Conservation (phyloP, 2,113 vertebrate species). For the Paralichthys olivaceus region DNA sequence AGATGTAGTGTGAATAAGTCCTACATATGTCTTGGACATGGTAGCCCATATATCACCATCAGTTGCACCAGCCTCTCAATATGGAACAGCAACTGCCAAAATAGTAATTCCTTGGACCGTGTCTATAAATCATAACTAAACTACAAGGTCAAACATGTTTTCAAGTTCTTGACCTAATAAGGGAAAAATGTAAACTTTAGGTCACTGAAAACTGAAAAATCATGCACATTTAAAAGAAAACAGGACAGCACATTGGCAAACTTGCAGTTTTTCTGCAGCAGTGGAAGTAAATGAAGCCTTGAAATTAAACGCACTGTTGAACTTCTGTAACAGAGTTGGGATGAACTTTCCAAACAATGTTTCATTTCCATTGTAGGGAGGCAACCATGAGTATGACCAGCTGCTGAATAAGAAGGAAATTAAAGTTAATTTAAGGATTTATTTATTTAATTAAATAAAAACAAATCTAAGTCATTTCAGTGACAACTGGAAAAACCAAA, state of each 20-base stretch:
- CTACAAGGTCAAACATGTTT: too few species aligned
- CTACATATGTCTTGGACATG: not conserved
- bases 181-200: too few species aligned
- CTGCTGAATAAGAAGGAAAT: too few species aligned
- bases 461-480: not conserved
- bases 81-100: not conserved
- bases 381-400: not conserved
- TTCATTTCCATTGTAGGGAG: not conserved
- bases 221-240: not conserved
- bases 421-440: too few species aligned
- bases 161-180: too few species aligned
- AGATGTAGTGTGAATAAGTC: not conserved
- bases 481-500: not conserved
- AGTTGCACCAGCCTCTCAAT: conserved; percentile 1
- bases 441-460: too few species aligned
- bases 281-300: not conserved
- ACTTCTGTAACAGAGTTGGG: not conserved
- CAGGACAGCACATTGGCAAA: not conserved
- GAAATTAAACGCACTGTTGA: not conserved
- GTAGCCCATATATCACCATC: not conserved
- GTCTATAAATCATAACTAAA: too few species aligned
- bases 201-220: not conserved
- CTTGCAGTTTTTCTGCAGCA: not conserved
- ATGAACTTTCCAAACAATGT: not conserved
- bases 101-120: too few species aligned